phyloP scores from a whole-genome alignment of 2,113 vertebrate genomes.

The Varanus komodoensis region DNA sequence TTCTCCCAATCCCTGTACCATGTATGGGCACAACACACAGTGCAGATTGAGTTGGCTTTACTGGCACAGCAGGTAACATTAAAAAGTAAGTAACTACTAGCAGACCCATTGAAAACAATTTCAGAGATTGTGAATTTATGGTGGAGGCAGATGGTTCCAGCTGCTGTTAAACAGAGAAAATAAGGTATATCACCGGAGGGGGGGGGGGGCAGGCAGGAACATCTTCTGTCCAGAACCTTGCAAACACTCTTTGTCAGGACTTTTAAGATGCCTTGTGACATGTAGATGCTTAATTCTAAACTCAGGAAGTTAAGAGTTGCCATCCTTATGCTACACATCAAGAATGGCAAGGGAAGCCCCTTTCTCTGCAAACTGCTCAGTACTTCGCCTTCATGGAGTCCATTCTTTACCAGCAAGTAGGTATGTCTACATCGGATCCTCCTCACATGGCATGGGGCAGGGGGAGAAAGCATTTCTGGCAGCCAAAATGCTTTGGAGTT shows the following conservation, averaged over 20 bases:
- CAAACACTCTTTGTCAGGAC: neutral
- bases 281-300: neutral
- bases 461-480: too few species aligned
- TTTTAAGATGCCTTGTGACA: neutral
- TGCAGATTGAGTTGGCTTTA: neutral
- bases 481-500: too few species aligned
- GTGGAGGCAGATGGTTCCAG: neutral
- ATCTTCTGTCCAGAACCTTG: neutral
- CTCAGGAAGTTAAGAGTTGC: neutral
- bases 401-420: neutral
- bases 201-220: neutral
- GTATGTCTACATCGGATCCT: neutral
- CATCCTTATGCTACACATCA: neutral
- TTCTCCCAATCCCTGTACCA: neutral
- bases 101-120: neutral
- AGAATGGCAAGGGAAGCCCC: too few species aligned
- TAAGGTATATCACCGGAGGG: neutral
- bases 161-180: neutral
- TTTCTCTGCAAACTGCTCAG: neutral
- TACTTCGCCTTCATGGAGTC: neutral
- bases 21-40: neutral
- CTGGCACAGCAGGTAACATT: neutral
- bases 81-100: neutral
- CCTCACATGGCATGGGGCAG: neutral
- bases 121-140: neutral